Conservation (phyloP, 2,113 vertebrate genomes). For the Bettongia penicillata region DNA sequence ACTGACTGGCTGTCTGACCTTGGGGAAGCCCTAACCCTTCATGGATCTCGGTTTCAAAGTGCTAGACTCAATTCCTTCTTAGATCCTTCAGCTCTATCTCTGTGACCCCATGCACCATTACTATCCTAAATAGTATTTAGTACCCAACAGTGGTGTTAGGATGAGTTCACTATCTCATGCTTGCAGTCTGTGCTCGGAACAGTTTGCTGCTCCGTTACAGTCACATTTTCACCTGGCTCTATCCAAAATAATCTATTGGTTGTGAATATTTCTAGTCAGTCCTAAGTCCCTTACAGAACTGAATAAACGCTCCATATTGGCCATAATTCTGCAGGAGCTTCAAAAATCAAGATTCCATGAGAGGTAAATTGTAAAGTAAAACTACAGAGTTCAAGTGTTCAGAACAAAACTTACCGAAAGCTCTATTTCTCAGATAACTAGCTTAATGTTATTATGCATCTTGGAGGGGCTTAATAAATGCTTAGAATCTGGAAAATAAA, state of each 20-base stretch:
- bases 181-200: not conserved
- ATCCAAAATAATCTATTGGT: conserved; percentile 48
- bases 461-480: not conserved
- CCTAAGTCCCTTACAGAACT: not conserved
- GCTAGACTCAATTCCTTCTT: not conserved
- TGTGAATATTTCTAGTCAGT: conserved; percentile 38
- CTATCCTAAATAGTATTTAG: not conserved
- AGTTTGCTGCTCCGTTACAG: conserved; percentile 12
- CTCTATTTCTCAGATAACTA: not conserved
- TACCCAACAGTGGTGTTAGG: not conserved
- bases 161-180: not conserved
- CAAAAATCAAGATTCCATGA: conserved; percentile 10
- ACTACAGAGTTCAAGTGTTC: conserved; percentile 38
- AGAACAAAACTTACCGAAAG: conserved; percentile 38
- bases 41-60: not conserved
- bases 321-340: not conserved
- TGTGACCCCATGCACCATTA: not conserved
- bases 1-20: not conserved
- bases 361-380: conserved; percentile 42
- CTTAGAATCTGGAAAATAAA: conserved; percentile 29
- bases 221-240: conserved; percentile 24
- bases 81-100: not conserved
- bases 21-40: not conserved
- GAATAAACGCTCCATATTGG: not conserved
- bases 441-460: not conserved